Evolutionary conservation across 2,888 invertebrate species (phyloP).

Genomic region (Ganaspis brasiliensis): DNA sequence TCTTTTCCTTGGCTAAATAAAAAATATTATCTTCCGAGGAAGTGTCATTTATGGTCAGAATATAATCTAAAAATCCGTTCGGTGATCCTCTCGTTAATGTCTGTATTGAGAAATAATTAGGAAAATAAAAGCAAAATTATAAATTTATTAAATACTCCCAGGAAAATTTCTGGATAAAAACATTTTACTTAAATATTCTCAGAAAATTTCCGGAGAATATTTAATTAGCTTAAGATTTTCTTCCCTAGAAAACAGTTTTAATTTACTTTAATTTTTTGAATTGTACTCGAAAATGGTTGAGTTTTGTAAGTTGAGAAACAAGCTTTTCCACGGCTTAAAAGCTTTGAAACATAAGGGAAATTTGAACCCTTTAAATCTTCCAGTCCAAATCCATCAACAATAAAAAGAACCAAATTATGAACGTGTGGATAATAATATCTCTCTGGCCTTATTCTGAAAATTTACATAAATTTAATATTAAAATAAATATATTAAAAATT

Average conservation of each 20-base stretch:
- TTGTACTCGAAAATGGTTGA: background rate
- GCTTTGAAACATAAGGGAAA: constrained; percentile 4
- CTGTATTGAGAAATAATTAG: no score
- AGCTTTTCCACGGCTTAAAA: background rate
- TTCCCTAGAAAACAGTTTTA: no score
- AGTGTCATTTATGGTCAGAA: background rate
- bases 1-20: background rate
- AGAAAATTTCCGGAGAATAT: no score
- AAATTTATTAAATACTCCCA: no score
- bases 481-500: no score
- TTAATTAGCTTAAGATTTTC: no score
- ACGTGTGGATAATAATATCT: background rate
- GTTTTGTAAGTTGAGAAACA: constrained; percentile 14
- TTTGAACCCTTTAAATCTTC: constrained; percentile 22
- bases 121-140: no score
- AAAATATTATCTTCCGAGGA: constrained; percentile 10
- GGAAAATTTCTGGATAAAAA: no score
- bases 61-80: background rate
- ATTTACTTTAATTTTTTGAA: constrained; percentile 4
- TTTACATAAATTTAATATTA: no score
- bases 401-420: background rate
- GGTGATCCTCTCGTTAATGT: background rate
- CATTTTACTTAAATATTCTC: no score
- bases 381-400: constrained; percentile 29
- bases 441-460: background rate